Evolutionary conservation across 2,113 vertebrate species (phyloP), one percentile per base, ranked within the genome.

Genomic region (Gorilla gorilla): DNA sequence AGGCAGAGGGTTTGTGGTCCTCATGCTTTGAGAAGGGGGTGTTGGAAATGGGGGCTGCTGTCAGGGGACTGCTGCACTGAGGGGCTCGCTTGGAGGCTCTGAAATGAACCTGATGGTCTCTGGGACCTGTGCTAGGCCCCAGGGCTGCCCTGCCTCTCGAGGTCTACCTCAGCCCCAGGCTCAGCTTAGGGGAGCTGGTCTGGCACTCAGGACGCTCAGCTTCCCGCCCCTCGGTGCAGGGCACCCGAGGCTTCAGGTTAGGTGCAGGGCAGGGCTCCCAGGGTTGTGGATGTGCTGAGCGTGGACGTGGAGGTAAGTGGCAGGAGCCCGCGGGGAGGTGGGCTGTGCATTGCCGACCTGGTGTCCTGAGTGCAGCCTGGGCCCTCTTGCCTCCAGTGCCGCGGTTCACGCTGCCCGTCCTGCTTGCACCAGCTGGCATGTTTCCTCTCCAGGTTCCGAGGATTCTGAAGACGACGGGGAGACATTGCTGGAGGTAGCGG

Each of bases 371-470:
- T 1, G 8, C 2, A 3, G 32, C 8, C 6, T 50, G 52, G 66
- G 14, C 66, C 66, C 38, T n/a, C 8, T 27, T 4, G 3, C 48
- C 20, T 22, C 38, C 20, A 9, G 30, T 0, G 10, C 5, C 43
- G 5, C n/a, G 0, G 2, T 22, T 48, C 48, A 61, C 4, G 1
- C 5, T 35, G 32, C 57, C 3, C 0, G 27, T 30, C 61, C 12
- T 64, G 61, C 27, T 14, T 64, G 61, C 27, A 30, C 27, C 61
- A 30, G 27, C 27, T 64, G 61, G 30, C 30, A 64, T 27, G 6
- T 32, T 45, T 68, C 17, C 13, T 16, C 17, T 85, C 70, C 85
- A 99, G 99, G 98, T 89, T 98, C 98, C 0, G 98, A 98, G 40
- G 98, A 98, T 0, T 98, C 97, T 0, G 98, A 99, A 1, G 98